Evolutionary conservation across 2,113 vertebrate species (phyloP), one percentile per base, ranked within the genome.

Genomic region (Telmatochromis brichardi): DNA sequence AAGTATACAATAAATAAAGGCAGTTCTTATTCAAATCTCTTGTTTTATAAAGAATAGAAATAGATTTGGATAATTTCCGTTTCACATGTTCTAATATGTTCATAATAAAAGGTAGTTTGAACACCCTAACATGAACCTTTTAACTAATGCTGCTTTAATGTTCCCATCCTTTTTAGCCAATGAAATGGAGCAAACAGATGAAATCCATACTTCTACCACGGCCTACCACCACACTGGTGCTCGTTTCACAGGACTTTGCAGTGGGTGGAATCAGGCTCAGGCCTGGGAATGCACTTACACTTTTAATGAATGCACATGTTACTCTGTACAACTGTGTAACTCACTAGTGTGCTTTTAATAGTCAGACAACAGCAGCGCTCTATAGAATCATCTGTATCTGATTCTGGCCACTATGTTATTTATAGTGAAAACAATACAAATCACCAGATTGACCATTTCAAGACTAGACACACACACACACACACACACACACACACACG

Each of bases 291-390:
- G 12, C 7, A 42, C 37, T 45, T 15, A 45, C 21, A 45, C 37
- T 45, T 73, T 45, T 8, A 71, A 71, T 23, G 7, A 71, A 0
- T 37, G n/a, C 0, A 15, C 65, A 9, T 73, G 21, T 73, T 26
- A 73, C 37, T 14, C 8, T 45, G 37, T 45, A 26, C 65, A 73
- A 15, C 19, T 23, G 37, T 42, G 13, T 6, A 45, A 45, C 13
- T 73, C 68, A 73, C 21, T 2, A 23, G 37, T 45, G 21, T 26
- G 37, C 4, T 73, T 73, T 73, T 15, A 26, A 73, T 26, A 45
- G 37, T 73, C 8, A 1, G 13, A 73, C 7, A 73, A 45, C 68
- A 45, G 21, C 37, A 15, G 68, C 5, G 13, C 65, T 45, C 37
- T 45, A 26, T 11, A 45, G 23, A 45, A 7, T 10, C 2, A 45